Evolutionary conservation across 1,140 invertebrate species (phyloP).

Genomic region (Aphis gossypii): DNA sequence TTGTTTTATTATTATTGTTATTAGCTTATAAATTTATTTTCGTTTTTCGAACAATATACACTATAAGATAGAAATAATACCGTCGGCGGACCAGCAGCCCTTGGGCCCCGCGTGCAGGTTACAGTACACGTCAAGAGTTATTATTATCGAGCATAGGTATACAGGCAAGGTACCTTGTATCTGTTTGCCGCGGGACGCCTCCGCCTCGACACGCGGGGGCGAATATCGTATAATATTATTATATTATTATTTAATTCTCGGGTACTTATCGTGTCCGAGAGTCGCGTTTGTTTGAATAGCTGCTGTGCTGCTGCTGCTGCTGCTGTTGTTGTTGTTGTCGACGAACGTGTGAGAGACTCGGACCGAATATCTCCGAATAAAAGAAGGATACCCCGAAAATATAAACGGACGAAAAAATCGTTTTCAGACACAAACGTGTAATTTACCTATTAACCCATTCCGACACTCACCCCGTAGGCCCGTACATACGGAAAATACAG

Average conservation of each 20-base stretch:
- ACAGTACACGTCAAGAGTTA: neutral
- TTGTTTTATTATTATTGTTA: neutral
- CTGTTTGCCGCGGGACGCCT: neutral
- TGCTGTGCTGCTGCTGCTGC: neutral
- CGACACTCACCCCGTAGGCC: neutral
- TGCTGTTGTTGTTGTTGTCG: neutral
- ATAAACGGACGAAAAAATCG: neutral
- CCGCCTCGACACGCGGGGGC: neutral
- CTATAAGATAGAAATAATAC: neutral
- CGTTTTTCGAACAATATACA: neutral
- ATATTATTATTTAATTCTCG: neutral
- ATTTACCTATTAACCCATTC: neutral
- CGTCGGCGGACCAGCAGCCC: neutral
- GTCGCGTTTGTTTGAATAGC: conserved; percentile 11
- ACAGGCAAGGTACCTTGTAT: neutral
- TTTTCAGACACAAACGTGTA: conserved; percentile 30
- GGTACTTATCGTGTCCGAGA: neutral
- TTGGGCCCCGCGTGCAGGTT: neutral
- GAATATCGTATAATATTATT: neutral
- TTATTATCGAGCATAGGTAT: neutral
- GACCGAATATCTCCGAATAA: neutral
- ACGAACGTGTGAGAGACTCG: neutral
- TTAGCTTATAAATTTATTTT: neutral
- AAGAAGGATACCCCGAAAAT: neutral
- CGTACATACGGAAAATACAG: neutral